Conservation (phyloP, 2,113 vertebrate species). For the Limanda limanda region DNA sequence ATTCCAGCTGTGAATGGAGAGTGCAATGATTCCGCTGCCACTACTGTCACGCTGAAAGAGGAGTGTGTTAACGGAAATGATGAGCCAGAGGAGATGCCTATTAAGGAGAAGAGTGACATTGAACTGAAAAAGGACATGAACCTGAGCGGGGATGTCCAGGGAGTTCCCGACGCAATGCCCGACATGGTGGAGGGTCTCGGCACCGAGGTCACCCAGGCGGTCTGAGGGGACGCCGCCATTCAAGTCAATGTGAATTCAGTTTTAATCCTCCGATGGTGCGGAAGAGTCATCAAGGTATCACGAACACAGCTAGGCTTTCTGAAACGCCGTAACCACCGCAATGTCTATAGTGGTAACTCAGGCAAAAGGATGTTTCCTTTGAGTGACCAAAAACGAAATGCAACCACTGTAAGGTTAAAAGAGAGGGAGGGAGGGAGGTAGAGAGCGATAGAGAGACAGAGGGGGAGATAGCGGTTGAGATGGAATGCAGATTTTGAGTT, state of each 20-base stretch:
- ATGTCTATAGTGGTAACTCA: constrained; percentile 68
- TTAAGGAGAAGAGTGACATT: constrained; percentile 73
- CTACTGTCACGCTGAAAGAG: constrained; percentile 45
- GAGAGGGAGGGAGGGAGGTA: constrained; percentile 1
- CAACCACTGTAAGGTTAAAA: constrained; percentile 70
- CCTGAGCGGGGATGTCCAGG: constrained; percentile 63
- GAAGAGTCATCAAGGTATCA: constrained; percentile 62
- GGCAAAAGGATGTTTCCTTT: constrained; percentile 69
- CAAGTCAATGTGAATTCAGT: constrained; percentile 66
- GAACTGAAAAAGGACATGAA: constrained; percentile 82
- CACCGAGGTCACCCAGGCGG: constrained; percentile 74
- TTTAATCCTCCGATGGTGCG: constrained; percentile 52
- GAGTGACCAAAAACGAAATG: constrained; percentile 74
- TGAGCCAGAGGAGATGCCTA: constrained; percentile 61
- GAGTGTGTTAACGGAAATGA: constrained; percentile 76
- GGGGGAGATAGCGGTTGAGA: constrained; percentile 20
- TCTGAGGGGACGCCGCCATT: constrained; percentile 67
- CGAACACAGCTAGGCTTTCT: constrained; percentile 61
- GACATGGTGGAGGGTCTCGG: constrained; percentile 68
- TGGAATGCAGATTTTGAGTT: constrained; percentile 17
- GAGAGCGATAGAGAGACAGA: constrained; percentile 13
- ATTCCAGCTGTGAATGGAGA: constrained; percentile 71
- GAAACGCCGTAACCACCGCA: constrained; percentile 64
- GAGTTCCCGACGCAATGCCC: constrained; percentile 59
- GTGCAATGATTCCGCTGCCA: constrained; percentile 33